These are phyloP conservation scores for Gonioctena quinquepunctata DNA, from an alignment of 1,140 invertebrate genomes.

Conservation along the genomic window DNA sequence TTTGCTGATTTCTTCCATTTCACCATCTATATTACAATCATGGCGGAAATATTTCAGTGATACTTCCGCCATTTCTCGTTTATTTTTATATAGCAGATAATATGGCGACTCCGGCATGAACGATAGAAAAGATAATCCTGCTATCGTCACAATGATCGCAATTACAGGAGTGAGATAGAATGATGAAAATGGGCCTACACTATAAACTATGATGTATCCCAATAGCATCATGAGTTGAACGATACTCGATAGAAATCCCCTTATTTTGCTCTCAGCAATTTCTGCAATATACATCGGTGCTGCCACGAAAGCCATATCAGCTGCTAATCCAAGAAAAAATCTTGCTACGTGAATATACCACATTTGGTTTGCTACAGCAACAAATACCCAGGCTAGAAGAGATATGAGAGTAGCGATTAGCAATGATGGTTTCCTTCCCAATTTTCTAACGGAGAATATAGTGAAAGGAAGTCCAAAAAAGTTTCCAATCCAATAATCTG, in stretches of 20 bases:
- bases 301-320: conserved; percentile 45
- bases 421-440: conserved; percentile 68
- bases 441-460: conserved; percentile 61
- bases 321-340: conserved; percentile 43
- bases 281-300: conserved; percentile 50
- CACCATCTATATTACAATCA: conserved; percentile 56
- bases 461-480: conserved; percentile 64
- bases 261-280: conserved; percentile 45
- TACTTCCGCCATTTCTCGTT: conserved; percentile 56
- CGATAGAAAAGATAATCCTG: neutral
- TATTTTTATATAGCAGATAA: conserved; percentile 30
- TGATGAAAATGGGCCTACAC: conserved; percentile 35
- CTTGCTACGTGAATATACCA: conserved; percentile 53
- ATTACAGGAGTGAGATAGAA: conserved; percentile 36
- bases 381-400: conserved; percentile 62
- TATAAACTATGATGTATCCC: conserved; percentile 40
- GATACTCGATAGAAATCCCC: conserved; percentile 41
- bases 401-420: conserved; percentile 63
- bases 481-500: conserved; percentile 64
- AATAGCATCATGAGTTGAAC: conserved; percentile 46
- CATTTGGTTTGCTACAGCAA: conserved; percentile 39
- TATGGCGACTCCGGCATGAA: conserved; percentile 40
- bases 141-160: conserved; percentile 22
- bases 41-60: conserved; percentile 53
- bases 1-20: conserved; percentile 50